Evolutionary conservation across 2,888 invertebrate species (phyloP).

Genomic region (Choreutis nemorana): DNA sequence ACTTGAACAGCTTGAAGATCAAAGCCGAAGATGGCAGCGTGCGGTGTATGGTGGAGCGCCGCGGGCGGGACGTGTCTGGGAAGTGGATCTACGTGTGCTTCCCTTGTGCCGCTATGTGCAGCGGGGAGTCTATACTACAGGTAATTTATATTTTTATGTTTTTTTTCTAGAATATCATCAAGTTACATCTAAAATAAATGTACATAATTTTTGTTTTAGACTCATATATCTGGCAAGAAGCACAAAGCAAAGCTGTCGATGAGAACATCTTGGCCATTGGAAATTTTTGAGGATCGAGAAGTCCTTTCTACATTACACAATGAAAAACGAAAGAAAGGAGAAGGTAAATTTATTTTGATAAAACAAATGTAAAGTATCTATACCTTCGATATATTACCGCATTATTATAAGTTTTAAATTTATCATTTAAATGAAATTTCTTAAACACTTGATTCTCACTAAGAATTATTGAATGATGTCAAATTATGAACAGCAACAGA

Average conservation of each 20-base stretch:
- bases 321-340: too few species aligned
- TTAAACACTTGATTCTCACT: too few species aligned
- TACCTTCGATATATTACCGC: not conserved
- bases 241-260: constrained; percentile 40
- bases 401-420: not conserved
- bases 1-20: constrained; percentile 51
- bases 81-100: constrained; percentile 60
- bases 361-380: too few species aligned
- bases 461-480: too few species aligned
- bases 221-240: constrained; percentile 57
- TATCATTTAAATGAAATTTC: constrained; percentile 5
- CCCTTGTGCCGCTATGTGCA: constrained; percentile 59
- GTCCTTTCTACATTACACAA: too few species aligned
- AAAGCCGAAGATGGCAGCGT: constrained; percentile 46
- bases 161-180: not conserved
- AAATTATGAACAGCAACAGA: constrained; percentile 27
- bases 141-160: constrained; percentile 16
- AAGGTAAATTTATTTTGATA: too few species aligned
- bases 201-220: constrained; percentile 27
- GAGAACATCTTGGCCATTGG: constrained; percentile 33
- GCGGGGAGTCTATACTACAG: constrained; percentile 50
- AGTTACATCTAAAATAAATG: not conserved
- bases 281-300: constrained; percentile 40
- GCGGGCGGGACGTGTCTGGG: constrained; percentile 43
- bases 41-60: constrained; percentile 53